A percentile compares a stretch with the other conserved stretches of the same genome.
Conservation (phyloP, 2,797 vertebrate genomes). For the Coracias cyanogaster region DNA sequence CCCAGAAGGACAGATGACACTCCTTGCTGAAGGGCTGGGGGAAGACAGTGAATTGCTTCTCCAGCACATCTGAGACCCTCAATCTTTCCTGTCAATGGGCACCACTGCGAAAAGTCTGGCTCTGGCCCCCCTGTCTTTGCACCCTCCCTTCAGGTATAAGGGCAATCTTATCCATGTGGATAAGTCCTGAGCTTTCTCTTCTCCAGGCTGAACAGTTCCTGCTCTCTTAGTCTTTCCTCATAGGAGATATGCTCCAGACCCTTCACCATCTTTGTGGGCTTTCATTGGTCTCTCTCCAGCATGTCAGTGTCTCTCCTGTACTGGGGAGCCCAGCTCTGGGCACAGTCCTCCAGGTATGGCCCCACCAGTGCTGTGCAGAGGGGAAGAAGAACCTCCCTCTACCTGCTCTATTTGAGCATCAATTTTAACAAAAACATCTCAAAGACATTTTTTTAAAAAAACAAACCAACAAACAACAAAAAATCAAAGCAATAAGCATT, state of each 20-base stretch:
- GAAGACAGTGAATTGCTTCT: fast-evolving
- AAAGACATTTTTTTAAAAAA: not conserved
- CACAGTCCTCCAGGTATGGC: not conserved
- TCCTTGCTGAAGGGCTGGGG: not conserved
- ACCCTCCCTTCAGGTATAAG: not conserved
- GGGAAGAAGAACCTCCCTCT: not conserved
- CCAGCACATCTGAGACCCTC: not conserved
- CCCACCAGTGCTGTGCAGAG: not conserved
- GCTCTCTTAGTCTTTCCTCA: not conserved
- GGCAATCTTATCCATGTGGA: not conserved
- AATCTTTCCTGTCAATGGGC: not conserved
- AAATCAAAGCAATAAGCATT: not conserved
- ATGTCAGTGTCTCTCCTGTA: not conserved
- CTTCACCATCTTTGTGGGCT: too few relatives aligned
- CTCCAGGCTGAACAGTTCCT: not conserved
- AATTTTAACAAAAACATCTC: not conserved
- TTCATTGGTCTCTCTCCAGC: not conserved
- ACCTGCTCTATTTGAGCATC: not conserved
- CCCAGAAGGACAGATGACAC: not conserved
- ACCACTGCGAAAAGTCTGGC: not conserved
- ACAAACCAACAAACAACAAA: not conserved
- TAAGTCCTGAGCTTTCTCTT: not conserved
- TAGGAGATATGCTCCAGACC: not conserved
- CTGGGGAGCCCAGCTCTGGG: not conserved
- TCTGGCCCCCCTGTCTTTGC: not conserved